phyloP scores from a whole-genome alignment of 1,140 invertebrate species.

The Drosophila albomicans region DNA sequence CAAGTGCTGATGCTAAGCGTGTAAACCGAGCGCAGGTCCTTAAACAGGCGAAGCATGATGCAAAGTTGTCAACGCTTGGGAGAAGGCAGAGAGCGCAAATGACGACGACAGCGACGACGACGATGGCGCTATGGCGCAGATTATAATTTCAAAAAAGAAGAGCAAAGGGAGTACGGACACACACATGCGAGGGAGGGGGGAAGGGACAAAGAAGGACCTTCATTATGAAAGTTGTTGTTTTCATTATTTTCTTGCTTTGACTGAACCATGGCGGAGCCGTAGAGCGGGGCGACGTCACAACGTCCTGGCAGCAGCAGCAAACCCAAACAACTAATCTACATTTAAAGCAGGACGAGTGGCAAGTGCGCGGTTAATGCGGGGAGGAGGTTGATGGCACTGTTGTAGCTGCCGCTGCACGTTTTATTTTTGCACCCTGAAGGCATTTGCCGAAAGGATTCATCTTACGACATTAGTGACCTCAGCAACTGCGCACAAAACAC shows the following conservation, averaged over 20 bases:
- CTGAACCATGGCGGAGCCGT: conserved; percentile 11
- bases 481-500: conserved; percentile 78
- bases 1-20: conserved; percentile 66
- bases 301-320: conserved; percentile 44
- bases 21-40: conserved; percentile 76
- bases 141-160: conserved; percentile 84
- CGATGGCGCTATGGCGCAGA: conserved; percentile 72
- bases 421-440: conserved; percentile 83
- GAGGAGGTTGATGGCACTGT: conserved; percentile 18
- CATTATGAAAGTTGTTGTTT: conserved; percentile 83
- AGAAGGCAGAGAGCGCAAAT: conserved; percentile 13
- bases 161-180: conserved; percentile 44
- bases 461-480: conserved; percentile 84
- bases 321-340: conserved; percentile 80
- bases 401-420: conserved; percentile 55
- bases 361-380: background rate
- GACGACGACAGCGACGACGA: conserved; percentile 21
- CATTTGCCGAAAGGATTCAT: conserved; percentile 84
- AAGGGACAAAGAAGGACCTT: conserved; percentile 58
- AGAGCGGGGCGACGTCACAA: conserved; percentile 26
- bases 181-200: background rate
- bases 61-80: conserved; percentile 42
- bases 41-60: conserved; percentile 65
- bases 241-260: conserved; percentile 77
- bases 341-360: conserved; percentile 58